phyloP scores from a whole-genome alignment of 92 coral and sea anemone genomes.

The Epizoanthus stellaris region DNA sequence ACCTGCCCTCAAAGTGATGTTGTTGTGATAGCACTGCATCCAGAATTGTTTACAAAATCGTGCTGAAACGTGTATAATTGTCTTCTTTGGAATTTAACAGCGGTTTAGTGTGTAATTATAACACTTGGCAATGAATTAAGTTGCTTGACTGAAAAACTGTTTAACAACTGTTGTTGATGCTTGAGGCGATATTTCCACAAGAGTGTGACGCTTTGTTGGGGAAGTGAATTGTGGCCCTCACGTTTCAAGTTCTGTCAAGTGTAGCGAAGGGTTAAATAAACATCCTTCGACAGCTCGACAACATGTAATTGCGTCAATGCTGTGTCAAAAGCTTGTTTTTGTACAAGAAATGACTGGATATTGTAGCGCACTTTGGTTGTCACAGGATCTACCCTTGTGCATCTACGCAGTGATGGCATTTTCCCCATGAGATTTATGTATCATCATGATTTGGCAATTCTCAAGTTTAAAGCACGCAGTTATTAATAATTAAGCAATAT shows the following conservation, averaged over 20 bases:
- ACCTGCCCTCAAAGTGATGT: neutral
- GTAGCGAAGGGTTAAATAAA: neutral
- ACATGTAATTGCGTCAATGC: slow-evolving; percentile 12
- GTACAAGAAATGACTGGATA: neutral
- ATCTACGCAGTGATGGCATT: no score
- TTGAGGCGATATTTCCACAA: neutral
- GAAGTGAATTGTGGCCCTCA: no score
- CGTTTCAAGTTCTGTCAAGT: neutral
- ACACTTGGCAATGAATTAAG: neutral
- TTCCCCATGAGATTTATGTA: neutral
- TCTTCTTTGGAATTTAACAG: neutral
- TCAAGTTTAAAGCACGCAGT: neutral
- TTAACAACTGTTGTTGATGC: neutral
- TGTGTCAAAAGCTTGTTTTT: neutral
- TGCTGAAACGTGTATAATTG: neutral
- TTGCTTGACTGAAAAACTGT: neutral
- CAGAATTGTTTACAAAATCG: neutral
- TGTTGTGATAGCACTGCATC: no score
- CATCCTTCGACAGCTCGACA: neutral
- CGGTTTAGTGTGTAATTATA: neutral
- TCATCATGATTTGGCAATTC: neutral
- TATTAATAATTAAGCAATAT: neutral
- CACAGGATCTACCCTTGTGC: neutral
- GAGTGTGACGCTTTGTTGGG: no score
- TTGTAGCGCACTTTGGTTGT: neutral